Base-by-base conservation (phyloP, 2,113 vertebrate species). In the Fulica atra region DNA sequence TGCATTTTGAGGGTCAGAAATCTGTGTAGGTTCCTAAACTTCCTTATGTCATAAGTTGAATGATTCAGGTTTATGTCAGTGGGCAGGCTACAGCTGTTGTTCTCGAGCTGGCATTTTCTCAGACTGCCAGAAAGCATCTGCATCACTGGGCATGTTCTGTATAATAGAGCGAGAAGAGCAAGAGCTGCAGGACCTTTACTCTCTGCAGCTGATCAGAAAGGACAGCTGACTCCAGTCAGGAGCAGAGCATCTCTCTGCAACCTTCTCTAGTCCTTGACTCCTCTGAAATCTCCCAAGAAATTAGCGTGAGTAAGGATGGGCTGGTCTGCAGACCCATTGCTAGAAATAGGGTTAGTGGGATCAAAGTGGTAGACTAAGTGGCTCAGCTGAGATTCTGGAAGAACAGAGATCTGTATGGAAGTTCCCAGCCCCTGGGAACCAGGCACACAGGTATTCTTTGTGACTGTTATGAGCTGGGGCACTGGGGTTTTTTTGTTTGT, bases 171-270 rank as follows among this genome's bases (percentile, higher is more conserved):
- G 4, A 95, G 92, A 81, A 94, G 35, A 96, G 96, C 96, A 97
- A 94, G 98, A 96, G 92, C 95, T 94, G 81, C 85, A 97, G 97
- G 96, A 97, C 97, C 96, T 98, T 83, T 61, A 50, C 38, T 89
- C 69, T 94, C 91, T 88, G 87, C 96, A 95, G 91, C 96, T 12
- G 31, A 66, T 95, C 76, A 95, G 82, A 61, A 97, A 93, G 87
- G 63, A 96, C 87, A 96, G 95, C 78, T 96, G 88, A 81, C 96
- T 95, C 91, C 46, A 69, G 94, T 93, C 93, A 81, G 74, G 60
- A 94, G 92, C 93, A 64, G 53, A 95, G 86, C 65, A 8, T 57
- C 85, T 92, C 48, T 76, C 92, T 92, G 60, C 93, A 92, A 79
- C 94, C 51, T 88, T 8, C 95, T 83, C 92, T 78, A 57, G 16